Evolutionary conservation across 2,113 vertebrate species (phyloP), one percentile per base, ranked within the genome.

Genomic region (Cyanoderma ruficeps): DNA sequence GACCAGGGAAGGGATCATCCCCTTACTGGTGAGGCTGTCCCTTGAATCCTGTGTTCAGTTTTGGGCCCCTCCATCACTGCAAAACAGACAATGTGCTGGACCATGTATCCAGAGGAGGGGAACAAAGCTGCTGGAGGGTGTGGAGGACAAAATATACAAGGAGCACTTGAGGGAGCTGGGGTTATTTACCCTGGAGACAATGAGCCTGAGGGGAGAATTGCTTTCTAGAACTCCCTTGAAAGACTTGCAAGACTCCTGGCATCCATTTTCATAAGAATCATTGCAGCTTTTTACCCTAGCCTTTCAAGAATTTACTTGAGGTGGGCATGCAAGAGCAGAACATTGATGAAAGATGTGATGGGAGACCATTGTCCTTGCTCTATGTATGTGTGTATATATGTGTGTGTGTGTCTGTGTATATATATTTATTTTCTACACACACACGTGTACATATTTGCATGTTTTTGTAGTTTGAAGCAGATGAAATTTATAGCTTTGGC

Each of bases 371-470:
- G 22, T 3, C 44, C 28, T 84, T 37, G 52, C 24, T 87, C 11
- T n/a, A 3, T 23, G 15, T 88, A 22, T 80, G 2, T 74, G 5
- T 63, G 0, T 61, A 1, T 33, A 35, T 46, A 2, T n/a, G 5
- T 35, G 28, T 44, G 44, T 21, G 44, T 21, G 9, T 46, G 13
- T 28, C 15, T 52, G 50, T 50, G 14, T 50, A 8, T 49, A 12
- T 49, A 23, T 18, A 33, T 42, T 5, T 52, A 10, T 53, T 47
- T 82, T 27, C 41, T 56, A 60, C 10, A 55, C 13, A 65, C 21
- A 53, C 9, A 44, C 5, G 19, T 20, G 52, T 8, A 39, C 16
- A 52, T 2, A 24, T 71, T 70, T 75, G 8, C 67, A 27, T 37
- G 8, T 41, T 46, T 78, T 76, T 79, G 39, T 14, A n/a, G 10